Conservation (phyloP, 2,888 invertebrate species). For the Pseudococcus jackbeardsleyi region DNA sequence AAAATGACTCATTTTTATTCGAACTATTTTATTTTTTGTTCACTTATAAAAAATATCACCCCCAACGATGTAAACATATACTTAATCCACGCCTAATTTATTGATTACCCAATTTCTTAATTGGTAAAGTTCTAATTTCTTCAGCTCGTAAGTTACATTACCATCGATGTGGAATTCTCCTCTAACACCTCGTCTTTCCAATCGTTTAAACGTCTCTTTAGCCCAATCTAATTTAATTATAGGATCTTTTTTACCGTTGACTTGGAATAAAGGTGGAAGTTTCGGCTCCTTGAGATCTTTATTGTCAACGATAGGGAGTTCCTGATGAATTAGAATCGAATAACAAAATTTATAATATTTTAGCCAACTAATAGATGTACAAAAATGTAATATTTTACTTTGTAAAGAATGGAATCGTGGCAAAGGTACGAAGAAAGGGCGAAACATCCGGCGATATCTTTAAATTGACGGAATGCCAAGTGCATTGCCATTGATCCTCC, state of each 20-base stretch:
- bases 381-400: background rate
- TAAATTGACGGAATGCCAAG: slow-evolving; percentile 78
- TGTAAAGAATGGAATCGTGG: slow-evolving; percentile 73
- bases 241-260: background rate
- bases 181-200: background rate
- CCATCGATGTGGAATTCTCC: slow-evolving; percentile 31
- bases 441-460: slow-evolving; percentile 81
- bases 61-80: background rate
- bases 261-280: background rate
- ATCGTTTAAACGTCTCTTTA: slow-evolving; percentile 1
- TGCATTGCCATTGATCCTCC: slow-evolving; percentile 85
- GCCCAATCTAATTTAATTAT: slow-evolving; percentile 11
- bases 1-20: background rate
- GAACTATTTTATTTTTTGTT: background rate
- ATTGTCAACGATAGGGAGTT: background rate
- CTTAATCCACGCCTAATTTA: background rate
- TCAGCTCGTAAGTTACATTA: background rate
- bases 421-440: slow-evolving; percentile 85
- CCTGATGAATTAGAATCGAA: background rate
- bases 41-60: background rate
- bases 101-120: slow-evolving; percentile 3
- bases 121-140: background rate
- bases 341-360: background rate
- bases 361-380: background rate
- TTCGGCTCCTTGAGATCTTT: background rate